phyloP scores from a whole-genome alignment of 2,113 vertebrate genomes.

The Myanophis thanlyinensis region DNA sequence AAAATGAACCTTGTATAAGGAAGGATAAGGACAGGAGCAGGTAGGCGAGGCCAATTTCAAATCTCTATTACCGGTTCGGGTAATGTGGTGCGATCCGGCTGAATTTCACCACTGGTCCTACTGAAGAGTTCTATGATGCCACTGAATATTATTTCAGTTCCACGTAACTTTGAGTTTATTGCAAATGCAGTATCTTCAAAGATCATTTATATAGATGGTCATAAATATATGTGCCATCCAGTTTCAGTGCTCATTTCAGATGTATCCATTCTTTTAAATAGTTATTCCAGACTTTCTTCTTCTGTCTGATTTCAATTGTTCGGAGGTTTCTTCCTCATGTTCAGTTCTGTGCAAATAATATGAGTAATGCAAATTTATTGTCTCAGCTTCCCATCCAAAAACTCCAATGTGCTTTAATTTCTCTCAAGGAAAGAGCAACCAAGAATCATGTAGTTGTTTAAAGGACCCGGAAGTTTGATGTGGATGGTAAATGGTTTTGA shows the following conservation, averaged over 20 bases:
- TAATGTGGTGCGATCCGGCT: too few species aligned
- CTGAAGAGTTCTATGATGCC: background rate
- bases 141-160: background rate
- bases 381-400: background rate
- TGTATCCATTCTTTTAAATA: background rate
- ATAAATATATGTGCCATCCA: background rate
- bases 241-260: background rate
- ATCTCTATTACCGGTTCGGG: too few species aligned
- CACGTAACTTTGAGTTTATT: background rate
- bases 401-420: conserved; percentile 15
- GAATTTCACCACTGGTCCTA: too few species aligned
- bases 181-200: background rate
- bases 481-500: background rate
- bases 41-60: too few species aligned
- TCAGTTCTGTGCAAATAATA: conserved; percentile 26
- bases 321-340: background rate
- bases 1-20: too few species aligned
- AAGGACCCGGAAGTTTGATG: background rate
- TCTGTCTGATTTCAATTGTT: background rate
- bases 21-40: too few species aligned
- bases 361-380: background rate
- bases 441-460: background rate
- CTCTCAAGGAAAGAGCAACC: conserved; percentile 3
- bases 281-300: background rate
- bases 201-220: background rate